These are phyloP conservation scores for Caerostris extrusa DNA, from an alignment of 1,140 invertebrate genomes.

Conservation along the genomic window DNA sequence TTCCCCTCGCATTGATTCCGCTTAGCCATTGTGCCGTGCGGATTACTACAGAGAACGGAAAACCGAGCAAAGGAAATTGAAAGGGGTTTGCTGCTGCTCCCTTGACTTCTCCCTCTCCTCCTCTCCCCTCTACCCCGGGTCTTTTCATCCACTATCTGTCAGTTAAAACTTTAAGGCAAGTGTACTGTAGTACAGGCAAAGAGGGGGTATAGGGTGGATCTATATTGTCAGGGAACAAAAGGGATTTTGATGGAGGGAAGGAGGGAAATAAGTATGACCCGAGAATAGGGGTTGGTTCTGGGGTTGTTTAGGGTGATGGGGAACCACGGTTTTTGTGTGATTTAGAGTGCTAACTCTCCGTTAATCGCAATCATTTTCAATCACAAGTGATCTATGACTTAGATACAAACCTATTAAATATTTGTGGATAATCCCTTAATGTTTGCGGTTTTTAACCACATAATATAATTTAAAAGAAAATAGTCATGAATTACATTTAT, in stretches of 20 bases:
- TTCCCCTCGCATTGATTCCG: constrained; percentile 25
- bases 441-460: too few species aligned
- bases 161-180: not conserved
- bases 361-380: too few species aligned
- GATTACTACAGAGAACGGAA: constrained; percentile 1
- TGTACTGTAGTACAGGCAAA: not conserved
- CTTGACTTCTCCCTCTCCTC: not conserved
- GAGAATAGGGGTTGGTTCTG: not conserved
- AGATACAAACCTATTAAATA: too few species aligned
- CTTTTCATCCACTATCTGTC: not conserved
- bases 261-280: not conserved
- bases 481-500: too few species aligned
- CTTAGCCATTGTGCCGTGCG: constrained; percentile 18
- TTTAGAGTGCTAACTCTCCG: too few species aligned
- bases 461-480: too few species aligned
- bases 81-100: constrained; percentile 10
- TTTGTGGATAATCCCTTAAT: too few species aligned
- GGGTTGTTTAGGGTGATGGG: not conserved
- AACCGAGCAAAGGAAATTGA: constrained; percentile 33
- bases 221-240: not conserved
- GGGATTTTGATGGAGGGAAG: not conserved
- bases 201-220: not conserved
- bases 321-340: not conserved
- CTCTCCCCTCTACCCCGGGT: not conserved
- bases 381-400: too few species aligned